These are phyloP conservation scores for Zeugodacus cucurbitae DNA, from an alignment of 1,140 invertebrate genomes.

Conservation along the genomic window DNA sequence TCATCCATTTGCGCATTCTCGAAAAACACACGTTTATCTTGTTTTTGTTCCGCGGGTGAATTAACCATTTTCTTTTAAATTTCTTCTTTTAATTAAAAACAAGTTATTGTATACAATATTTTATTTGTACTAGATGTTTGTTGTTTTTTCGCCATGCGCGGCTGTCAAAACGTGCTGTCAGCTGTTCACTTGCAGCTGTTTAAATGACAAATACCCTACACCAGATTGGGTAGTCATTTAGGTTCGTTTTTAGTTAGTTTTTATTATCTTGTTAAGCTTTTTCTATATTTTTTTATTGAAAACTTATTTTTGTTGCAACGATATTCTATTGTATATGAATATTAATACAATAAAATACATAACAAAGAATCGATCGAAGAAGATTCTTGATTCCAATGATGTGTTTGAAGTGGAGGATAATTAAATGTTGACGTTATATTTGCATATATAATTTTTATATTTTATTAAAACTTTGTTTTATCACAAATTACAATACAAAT, in stretches of 20 bases:
- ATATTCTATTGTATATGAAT: too few species aligned
- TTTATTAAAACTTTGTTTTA: slow-evolving; percentile 30
- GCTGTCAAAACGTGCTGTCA: neutral
- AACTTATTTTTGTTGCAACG: too few species aligned
- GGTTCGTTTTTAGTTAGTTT: too few species aligned
- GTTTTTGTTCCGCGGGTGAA: slow-evolving; percentile 44
- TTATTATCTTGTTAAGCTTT: too few species aligned
- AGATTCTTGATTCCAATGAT: too few species aligned
- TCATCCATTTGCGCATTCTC: slow-evolving; percentile 69
- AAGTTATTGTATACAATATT: neutral
- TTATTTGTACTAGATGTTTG: neutral
- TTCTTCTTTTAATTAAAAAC: slow-evolving; percentile 18
- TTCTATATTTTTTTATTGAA: too few species aligned
- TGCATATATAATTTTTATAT: neutral
- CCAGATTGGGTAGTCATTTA: neutral
- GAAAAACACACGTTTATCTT: slow-evolving; percentile 54
- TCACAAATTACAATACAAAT: slow-evolving; percentile 36
- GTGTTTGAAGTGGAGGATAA: neutral
- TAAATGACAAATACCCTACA: neutral
- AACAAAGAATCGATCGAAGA: too few species aligned
- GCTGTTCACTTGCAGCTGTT: neutral
- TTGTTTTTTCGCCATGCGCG: neutral
- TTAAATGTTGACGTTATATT: neutral
- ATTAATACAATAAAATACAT: too few species aligned
- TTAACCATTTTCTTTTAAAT: slow-evolving; percentile 49